These are phyloP conservation scores for Saturnia japonica DNA, from an alignment of 2,888 invertebrate genomes.

Conservation along the genomic window DNA sequence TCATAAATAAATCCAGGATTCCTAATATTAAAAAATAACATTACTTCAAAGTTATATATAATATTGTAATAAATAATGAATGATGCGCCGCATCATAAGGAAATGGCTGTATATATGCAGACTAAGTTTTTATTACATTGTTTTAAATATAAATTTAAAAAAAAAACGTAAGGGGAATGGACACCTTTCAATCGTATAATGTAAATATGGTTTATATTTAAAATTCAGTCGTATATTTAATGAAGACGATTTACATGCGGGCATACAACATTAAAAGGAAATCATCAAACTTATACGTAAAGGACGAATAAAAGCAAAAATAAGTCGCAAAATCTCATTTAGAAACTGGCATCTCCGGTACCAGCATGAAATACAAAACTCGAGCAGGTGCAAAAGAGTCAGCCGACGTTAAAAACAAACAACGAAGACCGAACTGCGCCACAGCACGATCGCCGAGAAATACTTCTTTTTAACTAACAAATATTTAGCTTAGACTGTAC, in stretches of 20 bases:
- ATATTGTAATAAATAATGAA: not conserved
- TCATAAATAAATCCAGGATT: no score
- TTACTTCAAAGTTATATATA: not conserved
- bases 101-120: not conserved
- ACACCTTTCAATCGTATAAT: conserved; percentile 13
- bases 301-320: conserved; percentile 48
- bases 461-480: conserved; percentile 76
- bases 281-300: conserved; percentile 38
- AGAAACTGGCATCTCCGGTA: conserved; percentile 43
- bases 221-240: conserved; percentile 17
- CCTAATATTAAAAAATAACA: no score
- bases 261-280: conserved; percentile 44
- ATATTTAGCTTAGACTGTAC: conserved; percentile 61
- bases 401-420: conserved; percentile 66
- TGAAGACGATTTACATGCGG: conserved; percentile 39
- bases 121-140: not conserved
- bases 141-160: not conserved
- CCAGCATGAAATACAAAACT: conserved; percentile 61
- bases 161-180: conserved; percentile 17
- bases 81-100: not conserved
- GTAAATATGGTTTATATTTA: conserved; percentile 6
- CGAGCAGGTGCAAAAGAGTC: conserved; percentile 73
- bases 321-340: conserved; percentile 58
- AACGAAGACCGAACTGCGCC: conserved; percentile 53
- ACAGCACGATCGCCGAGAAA: conserved; percentile 34